Conservation (phyloP, 1,140 invertebrate species). For the Papilio aristodemus region DNA sequence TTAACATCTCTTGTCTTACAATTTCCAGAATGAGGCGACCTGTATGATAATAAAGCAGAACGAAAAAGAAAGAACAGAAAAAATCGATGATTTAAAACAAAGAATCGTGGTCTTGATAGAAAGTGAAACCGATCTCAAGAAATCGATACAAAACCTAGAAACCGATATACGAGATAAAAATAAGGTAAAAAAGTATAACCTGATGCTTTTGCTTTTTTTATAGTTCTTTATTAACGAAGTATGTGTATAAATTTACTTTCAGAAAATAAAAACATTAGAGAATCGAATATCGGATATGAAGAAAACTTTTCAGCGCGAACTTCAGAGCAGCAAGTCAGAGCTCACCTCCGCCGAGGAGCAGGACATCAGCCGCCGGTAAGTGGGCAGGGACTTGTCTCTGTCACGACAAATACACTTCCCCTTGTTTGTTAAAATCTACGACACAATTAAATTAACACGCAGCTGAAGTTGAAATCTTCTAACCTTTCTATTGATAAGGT, state of each 20-base stretch:
- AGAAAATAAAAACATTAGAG: constrained; percentile 94
- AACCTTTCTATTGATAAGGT: too few relatives aligned
- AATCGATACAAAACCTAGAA: constrained; percentile 85
- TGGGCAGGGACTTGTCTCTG: not conserved
- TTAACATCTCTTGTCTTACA: constrained; percentile 10
- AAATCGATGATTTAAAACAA: constrained; percentile 75
- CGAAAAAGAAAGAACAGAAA: constrained; percentile 70
- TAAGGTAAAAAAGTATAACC: constrained; percentile 79
- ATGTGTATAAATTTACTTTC: constrained; percentile 55
- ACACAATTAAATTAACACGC: too few relatives aligned
- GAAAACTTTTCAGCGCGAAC: constrained; percentile 93
- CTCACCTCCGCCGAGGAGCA: constrained; percentile 81
- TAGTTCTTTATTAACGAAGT: too few relatives aligned
- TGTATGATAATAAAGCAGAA: constrained; percentile 81
- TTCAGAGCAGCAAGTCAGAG: constrained; percentile 83
- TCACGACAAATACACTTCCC: too few relatives aligned
- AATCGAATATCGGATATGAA: constrained; percentile 93
- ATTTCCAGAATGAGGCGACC: constrained; percentile 68
- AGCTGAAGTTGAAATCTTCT: too few relatives aligned
- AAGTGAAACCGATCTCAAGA: constrained; percentile 82
- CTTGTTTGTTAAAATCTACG: too few relatives aligned
- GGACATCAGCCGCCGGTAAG: constrained; percentile 85
- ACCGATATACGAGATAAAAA: constrained; percentile 90
- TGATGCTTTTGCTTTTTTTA: not conserved
- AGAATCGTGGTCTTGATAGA: constrained; percentile 78